phyloP scores from a whole-genome alignment of 2,113 vertebrate genomes.

The Ceratotherium simum region DNA sequence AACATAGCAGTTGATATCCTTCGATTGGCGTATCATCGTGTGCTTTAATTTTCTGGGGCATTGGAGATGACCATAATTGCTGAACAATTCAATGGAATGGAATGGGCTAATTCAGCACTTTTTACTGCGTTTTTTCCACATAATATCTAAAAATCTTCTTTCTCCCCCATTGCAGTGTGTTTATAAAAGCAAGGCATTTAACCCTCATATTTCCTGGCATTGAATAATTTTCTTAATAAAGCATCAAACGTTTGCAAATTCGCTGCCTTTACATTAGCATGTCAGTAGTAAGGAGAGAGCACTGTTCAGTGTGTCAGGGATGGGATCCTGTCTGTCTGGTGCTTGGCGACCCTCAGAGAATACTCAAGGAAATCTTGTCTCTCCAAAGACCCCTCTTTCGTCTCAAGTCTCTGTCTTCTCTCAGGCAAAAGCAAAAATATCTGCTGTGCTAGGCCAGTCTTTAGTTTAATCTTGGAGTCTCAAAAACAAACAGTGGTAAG shows the following conservation, averaged over 20 bases:
- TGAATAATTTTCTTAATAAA: conserved; percentile 85
- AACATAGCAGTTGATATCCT: conserved; percentile 75
- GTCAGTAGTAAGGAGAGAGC: conserved; percentile 74
- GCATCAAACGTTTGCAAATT: conserved; percentile 78
- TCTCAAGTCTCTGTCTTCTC: conserved; percentile 49
- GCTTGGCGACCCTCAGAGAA: background rate
- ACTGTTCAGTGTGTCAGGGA: conserved; percentile 46
- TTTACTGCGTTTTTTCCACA: conserved; percentile 82
- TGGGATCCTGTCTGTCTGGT: conserved; percentile 51
- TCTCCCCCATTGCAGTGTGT: conserved; percentile 73
- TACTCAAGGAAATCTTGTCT: conserved; percentile 49
- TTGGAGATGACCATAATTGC: conserved; percentile 83
- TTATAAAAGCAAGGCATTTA: conserved; percentile 85
- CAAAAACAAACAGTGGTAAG: conserved; percentile 74
- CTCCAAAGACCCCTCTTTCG: conserved; percentile 22
- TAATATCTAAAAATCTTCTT: conserved; percentile 84
- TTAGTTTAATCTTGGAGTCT: conserved; percentile 71
- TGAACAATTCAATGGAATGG: conserved; percentile 79
- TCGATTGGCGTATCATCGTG: conserved; percentile 85
- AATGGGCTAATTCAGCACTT: conserved; percentile 84
- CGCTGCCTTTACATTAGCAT: conserved; percentile 72
- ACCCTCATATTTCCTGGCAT: conserved; percentile 81
- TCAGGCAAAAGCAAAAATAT: conserved; percentile 56
- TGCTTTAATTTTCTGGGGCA: conserved; percentile 83
- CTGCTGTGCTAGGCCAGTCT: conserved; percentile 64